Evolutionary conservation across 1,140 invertebrate genomes (phyloP).

Genomic region (Araneus ventricosus): DNA sequence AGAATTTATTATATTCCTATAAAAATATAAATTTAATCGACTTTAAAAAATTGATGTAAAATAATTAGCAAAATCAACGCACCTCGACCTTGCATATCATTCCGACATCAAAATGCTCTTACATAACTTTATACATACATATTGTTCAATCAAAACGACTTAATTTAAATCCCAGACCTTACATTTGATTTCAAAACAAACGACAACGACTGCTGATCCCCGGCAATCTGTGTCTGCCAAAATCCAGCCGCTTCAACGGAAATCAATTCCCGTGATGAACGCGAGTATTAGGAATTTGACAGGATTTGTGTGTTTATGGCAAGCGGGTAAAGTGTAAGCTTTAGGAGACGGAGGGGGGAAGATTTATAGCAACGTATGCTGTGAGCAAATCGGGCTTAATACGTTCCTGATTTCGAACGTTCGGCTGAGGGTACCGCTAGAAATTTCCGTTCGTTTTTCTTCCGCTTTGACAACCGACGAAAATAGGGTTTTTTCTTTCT

Average conservation of each 20-base stretch:
- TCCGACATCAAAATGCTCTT: too few species aligned
- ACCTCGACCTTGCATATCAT: too few species aligned
- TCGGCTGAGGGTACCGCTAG: slow-evolving; percentile 7
- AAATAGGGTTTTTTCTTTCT: slow-evolving; percentile 16
- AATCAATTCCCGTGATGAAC: slow-evolving; percentile 37
- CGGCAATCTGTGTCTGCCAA: neutral
- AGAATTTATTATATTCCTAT: too few species aligned
- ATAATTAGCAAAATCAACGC: too few species aligned
- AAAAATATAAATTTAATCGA: too few species aligned
- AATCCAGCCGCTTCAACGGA: slow-evolving; percentile 23
- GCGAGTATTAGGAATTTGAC: slow-evolving; percentile 17
- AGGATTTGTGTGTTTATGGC: slow-evolving; percentile 24
- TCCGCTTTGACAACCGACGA: slow-evolving; percentile 18
- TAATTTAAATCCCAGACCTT: too few species aligned
- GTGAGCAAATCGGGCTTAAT: neutral
- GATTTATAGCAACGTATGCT: slow-evolving; percentile 21
- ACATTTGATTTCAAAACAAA: too few species aligned
- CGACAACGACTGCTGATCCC: neutral
- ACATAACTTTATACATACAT: too few species aligned
- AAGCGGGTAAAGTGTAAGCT: slow-evolving; percentile 38
- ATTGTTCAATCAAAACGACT: too few species aligned
- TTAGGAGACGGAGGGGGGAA: neutral
- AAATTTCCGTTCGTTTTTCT: too few species aligned
- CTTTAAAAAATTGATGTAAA: too few species aligned
- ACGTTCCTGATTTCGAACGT: neutral